These are phyloP conservation scores for Steinernema feltiae DNA, from an alignment of 1,140 invertebrate genomes.

Conservation along the genomic window DNA sequence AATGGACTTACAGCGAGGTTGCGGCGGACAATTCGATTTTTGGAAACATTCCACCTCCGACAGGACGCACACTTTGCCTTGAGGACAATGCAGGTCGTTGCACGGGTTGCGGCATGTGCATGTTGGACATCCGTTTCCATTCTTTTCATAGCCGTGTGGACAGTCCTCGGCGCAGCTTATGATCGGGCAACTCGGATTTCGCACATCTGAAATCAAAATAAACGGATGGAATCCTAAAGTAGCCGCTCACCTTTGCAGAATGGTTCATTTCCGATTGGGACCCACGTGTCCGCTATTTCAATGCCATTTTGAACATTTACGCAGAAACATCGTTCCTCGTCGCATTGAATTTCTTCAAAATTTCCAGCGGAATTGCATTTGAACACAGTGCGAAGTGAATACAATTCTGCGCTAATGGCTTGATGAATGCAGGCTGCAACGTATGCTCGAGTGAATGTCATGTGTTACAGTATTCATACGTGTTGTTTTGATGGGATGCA, in stretches of 20 bases:
- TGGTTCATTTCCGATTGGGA: conserved; percentile 17
- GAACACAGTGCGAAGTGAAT: conserved; percentile 26
- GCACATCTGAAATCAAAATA: conserved; percentile 18
- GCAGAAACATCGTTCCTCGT: conserved; percentile 43
- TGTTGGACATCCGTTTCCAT: conserved; percentile 44
- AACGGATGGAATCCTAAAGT: background rate
- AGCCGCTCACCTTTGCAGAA: conserved; percentile 5
- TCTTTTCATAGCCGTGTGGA: conserved; percentile 37
- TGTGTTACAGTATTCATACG: conserved; percentile 15
- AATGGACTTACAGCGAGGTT: conserved; percentile 45
- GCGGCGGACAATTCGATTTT: conserved; percentile 37
- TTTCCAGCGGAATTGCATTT: conserved; percentile 42
- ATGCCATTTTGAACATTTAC: conserved; percentile 37
- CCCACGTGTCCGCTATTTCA: conserved; percentile 37
- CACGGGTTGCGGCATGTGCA: conserved; percentile 49
- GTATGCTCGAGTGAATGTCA: conserved; percentile 8
- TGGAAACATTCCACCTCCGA: conserved; percentile 41
- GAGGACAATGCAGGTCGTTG: conserved; percentile 38
- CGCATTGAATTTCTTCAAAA: conserved; percentile 45
- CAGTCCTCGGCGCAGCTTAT: conserved; percentile 17
- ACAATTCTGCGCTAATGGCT: conserved; percentile 45
- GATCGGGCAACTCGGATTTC: conserved; percentile 29
- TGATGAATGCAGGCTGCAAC: conserved; percentile 45
- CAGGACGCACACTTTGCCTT: conserved; percentile 40
- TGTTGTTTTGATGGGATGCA: conserved; percentile 45